Evolutionary conservation across 2,797 vertebrate genomes (phyloP).

Genomic region (Schizothorax lantsangensis): DNA sequence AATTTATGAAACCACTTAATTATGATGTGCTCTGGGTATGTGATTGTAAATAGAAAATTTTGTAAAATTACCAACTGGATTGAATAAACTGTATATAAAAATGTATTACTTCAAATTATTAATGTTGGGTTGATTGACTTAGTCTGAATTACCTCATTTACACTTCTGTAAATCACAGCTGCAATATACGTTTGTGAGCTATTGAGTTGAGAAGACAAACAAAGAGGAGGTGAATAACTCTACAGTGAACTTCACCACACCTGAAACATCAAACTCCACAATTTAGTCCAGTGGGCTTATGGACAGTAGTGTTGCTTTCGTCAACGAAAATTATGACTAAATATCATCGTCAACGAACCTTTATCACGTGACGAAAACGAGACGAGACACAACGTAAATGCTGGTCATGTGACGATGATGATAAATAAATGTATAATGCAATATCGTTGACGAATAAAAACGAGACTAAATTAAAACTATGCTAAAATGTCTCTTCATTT

Average conservation of each 20-base stretch:
- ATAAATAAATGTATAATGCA: too few relatives aligned
- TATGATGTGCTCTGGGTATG: neutral
- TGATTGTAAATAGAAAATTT: neutral
- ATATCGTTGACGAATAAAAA: too few relatives aligned
- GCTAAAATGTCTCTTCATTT: too few relatives aligned
- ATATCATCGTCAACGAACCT: too few relatives aligned
- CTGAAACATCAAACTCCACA: neutral
- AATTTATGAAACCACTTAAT: neutral
- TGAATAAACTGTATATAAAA: neutral
- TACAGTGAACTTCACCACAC: neutral
- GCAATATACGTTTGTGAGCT: too few relatives aligned
- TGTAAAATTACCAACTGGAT: neutral
- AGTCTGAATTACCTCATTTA: neutral
- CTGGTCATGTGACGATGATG: too few relatives aligned
- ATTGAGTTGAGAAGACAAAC: neutral
- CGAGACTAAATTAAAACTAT: too few relatives aligned
- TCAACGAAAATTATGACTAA: too few relatives aligned
- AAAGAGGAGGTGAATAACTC: neutral
- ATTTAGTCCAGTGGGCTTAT: neutral
- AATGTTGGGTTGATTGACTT: neutral
- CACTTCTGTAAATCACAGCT: neutral
- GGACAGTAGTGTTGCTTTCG: too few relatives aligned
- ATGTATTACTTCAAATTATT: neutral
- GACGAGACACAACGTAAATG: too few relatives aligned
- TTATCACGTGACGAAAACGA: too few relatives aligned